Base-by-base conservation (phyloP, 1,140 invertebrate species). In the Episyrphus balteatus region DNA sequence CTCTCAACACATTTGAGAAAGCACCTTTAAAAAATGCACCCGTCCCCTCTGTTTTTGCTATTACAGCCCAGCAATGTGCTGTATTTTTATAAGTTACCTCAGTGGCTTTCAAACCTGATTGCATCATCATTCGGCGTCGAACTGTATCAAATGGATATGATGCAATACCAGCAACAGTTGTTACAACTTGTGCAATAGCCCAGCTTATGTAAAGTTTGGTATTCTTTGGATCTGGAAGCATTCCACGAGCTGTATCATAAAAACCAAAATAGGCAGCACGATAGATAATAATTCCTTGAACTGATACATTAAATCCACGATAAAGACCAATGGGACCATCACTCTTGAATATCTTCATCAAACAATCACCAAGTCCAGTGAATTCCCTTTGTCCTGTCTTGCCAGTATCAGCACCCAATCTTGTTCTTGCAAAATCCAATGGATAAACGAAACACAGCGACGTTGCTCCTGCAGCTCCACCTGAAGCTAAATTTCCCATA, bases 381-480 rank as follows among this genome's bases (percentile, higher is more conserved):
- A 91, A 96, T 69, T 94, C 86, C 61, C 92, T 81, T 59, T 82
- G 77, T 37, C 74, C 81, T n/a, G 75, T 77, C 67, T 91, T 93
- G 54, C 88, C 88, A 53, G 89, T 79, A 71, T 92, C 88, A 61
- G 83, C 86, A 66, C 80, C 87, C 62, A 91, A 77, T 60, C 82
- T 82, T 51, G 94, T 98, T 77, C 94, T 79, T 54, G 89, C 89
- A 74, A 92, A 94, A 73, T 96, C 92, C 39, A 96, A 76, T 39
- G 92, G 92, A 72, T 97, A 97, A 53, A 97, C 92, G 71, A 96
- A 92, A 71, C 86, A 84, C 32, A 96, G 77, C n/a, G 92, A 95
- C 41, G 90, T 86, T 42, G 88, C 92, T 61, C 92, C 92, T 68
- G 92, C 91, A 59, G 87, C 86, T 70, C 92, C 92, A 72, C 92